Evolutionary conservation across 2,797 vertebrate species (phyloP).

Genomic region (Oreochromis mossambicus): DNA sequence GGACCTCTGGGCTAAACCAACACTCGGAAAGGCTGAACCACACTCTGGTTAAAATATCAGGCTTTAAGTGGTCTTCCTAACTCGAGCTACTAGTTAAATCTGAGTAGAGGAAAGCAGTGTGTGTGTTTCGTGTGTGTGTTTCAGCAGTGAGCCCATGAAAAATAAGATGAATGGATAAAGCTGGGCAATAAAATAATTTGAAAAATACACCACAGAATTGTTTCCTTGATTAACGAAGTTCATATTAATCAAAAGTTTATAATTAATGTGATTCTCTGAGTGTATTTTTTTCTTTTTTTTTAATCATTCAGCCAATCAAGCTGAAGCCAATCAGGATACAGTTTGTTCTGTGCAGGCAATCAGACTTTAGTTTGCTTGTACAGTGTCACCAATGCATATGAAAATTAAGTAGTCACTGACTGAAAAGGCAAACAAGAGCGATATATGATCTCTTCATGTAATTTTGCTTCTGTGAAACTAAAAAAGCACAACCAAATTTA

Average conservation of each 20-base stretch:
- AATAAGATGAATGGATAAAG: neutral
- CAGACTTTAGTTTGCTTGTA: neutral
- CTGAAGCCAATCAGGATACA: neutral
- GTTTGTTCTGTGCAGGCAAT: neutral
- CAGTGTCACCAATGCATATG: neutral
- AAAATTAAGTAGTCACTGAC: neutral
- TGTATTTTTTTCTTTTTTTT: neutral
- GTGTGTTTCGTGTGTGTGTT: neutral
- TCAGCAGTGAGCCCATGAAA: neutral
- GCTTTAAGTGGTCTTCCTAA: slow-evolving; percentile 36
- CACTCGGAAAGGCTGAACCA: slow-evolving; percentile 41
- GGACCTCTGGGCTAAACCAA: slow-evolving; percentile 56
- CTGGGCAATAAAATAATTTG: neutral
- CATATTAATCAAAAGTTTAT: slow-evolving; percentile 6
- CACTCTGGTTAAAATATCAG: slow-evolving; percentile 55
- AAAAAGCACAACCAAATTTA: neutral
- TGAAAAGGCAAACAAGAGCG: neutral
- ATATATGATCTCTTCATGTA: neutral
- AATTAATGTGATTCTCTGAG: neutral
- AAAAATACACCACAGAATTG: neutral
- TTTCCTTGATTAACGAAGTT: slow-evolving; percentile 11
- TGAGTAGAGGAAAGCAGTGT: neutral
- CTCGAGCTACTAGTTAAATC: slow-evolving; percentile 35
- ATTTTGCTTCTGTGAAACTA: neutral
- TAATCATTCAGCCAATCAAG: slow-evolving; percentile 25